Conservation (phyloP, 2,113 vertebrate genomes). For the Elephantulus edwardii region DNA sequence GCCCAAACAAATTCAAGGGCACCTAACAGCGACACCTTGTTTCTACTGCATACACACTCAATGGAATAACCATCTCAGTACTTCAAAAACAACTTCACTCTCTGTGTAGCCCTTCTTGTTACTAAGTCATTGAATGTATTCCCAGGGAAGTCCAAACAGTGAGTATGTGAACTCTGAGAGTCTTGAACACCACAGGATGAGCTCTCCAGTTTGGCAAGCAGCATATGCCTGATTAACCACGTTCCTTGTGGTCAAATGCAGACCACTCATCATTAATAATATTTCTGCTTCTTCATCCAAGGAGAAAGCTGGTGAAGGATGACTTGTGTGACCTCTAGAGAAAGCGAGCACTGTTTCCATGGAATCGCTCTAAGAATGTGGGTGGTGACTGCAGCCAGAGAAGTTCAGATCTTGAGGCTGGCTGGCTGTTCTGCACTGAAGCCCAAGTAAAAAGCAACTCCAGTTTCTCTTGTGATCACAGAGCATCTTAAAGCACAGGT, state of each 20-base stretch:
- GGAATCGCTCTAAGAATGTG: conserved; percentile 39
- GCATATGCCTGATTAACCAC: background rate
- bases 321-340: background rate
- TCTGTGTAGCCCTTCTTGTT: background rate
- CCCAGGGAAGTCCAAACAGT: background rate
- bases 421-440: background rate
- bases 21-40: background rate
- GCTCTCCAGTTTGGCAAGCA: background rate
- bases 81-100: background rate
- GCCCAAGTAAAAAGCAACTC: background rate
- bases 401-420: background rate
- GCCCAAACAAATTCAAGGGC: background rate
- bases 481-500: background rate
- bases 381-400: background rate
- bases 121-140: background rate
- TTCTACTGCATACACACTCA: background rate
- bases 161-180: background rate
- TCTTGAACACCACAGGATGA: background rate
- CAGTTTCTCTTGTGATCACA: background rate
- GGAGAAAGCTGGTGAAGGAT: conserved; percentile 16
- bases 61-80: background rate
- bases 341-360: conserved; percentile 53
- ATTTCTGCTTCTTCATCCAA: conserved; percentile 16
- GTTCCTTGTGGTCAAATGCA: background rate
- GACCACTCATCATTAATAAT: conserved; percentile 42